Base-by-base conservation (phyloP, 2,888 invertebrate species). In the Agapetus fuscipes region DNA sequence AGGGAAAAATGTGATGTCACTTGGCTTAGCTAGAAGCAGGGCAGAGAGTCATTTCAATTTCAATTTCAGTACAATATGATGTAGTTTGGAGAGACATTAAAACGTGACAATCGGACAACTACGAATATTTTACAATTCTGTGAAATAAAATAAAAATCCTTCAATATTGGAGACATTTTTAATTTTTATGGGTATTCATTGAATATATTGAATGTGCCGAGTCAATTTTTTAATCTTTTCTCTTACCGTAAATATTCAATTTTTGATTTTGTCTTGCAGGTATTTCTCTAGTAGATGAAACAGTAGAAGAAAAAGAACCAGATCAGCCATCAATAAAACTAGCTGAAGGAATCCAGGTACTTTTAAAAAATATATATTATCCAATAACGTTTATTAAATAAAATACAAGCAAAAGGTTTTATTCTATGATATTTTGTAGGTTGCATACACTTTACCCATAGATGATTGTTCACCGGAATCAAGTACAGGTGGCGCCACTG, bases 281-380 rank as follows among this genome's bases (percentile, higher is more conserved):
- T 41, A 80, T 80, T 51, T 69, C 71, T 39, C 55, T 80, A 35
- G 78, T 89, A 1, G 83, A 83, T 51, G 94, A 94, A 58, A 78
- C 83, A 49, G 64, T 66, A 6, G 65, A 69, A 0, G 72, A 72
- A 50, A 56, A 57, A 11, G 53, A 70, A 63, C 48, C 66, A 14
- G 64, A 66, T 4, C 60, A 62, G 35, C 53, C 57, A 0, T 55
- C 62, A 2, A 54, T 69, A 34, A 62, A 63, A 41, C 53, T 70
- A 26, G 67, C 59, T 1, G 68, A 69, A 16, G 70, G 70, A 29
- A 58, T 70, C 29, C 61, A 67, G 62, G 69, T 69, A 42, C 7
- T 27, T 24, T n/a, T 15, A n/a, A 6, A 17, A 17, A 20, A 16
- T 11, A 28, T 16, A 11, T 20, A 34, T 29, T 9, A 32, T 5